Percentiles rank a stretch among this genome's conserved stretches.
These are phyloP conservation scores for Arnoldichthys spilopterus DNA, from an alignment of 2,797 vertebrate genomes.

Conservation along the genomic window DNA sequence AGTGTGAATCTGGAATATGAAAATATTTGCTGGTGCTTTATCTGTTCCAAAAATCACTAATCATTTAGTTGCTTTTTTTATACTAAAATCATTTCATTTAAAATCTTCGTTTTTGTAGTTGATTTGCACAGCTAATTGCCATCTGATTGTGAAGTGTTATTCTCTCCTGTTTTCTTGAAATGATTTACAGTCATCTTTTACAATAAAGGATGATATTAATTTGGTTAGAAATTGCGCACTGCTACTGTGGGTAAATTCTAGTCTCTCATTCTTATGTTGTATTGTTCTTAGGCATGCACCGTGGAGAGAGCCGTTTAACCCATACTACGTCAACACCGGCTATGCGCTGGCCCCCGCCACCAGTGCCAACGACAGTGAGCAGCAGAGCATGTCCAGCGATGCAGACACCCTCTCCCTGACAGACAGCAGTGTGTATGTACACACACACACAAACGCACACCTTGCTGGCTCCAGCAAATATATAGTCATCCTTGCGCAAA, in stretches of 20 bases:
- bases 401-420: conserved; percentile 94
- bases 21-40: neutral
- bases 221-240: conserved; percentile 13
- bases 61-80: neutral
- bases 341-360: conserved; percentile 90
- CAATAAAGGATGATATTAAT: neutral
- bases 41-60: neutral
- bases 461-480: neutral
- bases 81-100: no score
- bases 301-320: conserved; percentile 88
- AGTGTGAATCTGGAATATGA: neutral
- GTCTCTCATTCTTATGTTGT: neutral
- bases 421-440: conserved; percentile 95
- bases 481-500: neutral
- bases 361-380: conserved; percentile 96
- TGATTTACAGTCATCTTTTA: no score
- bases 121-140: neutral
- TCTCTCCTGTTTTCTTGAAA: no score
- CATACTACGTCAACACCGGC: conserved; percentile 91
- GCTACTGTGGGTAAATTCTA: conserved; percentile 38
- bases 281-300: conserved; percentile 67
- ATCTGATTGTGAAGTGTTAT: neutral
- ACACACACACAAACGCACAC: conserved; percentile 16
- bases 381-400: conserved; percentile 98
- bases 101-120: no score